Conservation (phyloP, 2,797 vertebrate genomes). For the Syngnathus rostellatus region DNA sequence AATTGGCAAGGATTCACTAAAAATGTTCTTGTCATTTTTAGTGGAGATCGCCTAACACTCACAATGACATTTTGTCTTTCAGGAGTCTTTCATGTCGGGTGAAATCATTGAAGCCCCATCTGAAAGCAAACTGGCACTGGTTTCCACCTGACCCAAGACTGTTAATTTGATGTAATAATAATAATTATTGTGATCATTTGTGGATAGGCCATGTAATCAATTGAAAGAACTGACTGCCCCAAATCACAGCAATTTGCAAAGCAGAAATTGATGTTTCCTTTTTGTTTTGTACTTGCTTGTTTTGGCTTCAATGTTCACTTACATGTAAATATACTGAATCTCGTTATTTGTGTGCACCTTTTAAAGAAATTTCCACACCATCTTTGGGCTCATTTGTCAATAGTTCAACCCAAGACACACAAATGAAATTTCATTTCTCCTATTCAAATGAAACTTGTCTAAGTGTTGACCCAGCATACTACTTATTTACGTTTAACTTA, state of each 20-base stretch:
- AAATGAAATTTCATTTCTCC: too few relatives aligned
- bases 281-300: background rate
- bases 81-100: slow-evolving; percentile 63
- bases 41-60: background rate
- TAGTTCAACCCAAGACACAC: too few relatives aligned
- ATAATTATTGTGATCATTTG: background rate
- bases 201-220: background rate
- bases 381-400: background rate
- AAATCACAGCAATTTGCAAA: background rate
- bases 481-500: too few relatives aligned
- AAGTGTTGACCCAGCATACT: too few relatives aligned
- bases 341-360: background rate
- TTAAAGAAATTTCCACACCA: background rate
- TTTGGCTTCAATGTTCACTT: background rate
- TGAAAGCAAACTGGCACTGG: slow-evolving; percentile 50
- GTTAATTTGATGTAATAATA: background rate
- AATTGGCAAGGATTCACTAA: background rate
- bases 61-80: slow-evolving; percentile 2
- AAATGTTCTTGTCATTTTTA: background rate
- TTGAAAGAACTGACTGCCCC: background rate
- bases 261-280: background rate
- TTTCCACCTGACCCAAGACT: slow-evolving; percentile 42
- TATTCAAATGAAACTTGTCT: too few relatives aligned
- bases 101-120: slow-evolving; percentile 49
- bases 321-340: background rate